Evolutionary conservation across 2,888 invertebrate genomes (phyloP).

Genomic region (Leistus spinibarbis): DNA sequence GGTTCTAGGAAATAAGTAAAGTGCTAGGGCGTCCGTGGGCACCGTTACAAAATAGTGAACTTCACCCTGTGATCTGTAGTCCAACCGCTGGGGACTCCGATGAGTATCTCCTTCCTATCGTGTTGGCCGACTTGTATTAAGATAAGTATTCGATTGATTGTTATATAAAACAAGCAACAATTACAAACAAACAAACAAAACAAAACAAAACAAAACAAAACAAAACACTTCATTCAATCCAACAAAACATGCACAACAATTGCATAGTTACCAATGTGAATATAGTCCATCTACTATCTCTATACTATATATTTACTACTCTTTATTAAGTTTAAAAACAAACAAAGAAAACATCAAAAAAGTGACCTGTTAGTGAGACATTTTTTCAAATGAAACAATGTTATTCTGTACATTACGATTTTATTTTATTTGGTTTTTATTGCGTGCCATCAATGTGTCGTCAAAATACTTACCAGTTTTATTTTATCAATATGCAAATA

Average conservation of each 20-base stretch:
- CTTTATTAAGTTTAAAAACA: constrained; percentile 8
- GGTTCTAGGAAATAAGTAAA: constrained; percentile 61
- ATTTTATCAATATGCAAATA: background rate
- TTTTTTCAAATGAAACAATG: constrained; percentile 8
- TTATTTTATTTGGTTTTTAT: background rate
- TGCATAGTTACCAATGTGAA: constrained; percentile 24
- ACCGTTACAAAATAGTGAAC: constrained; percentile 59
- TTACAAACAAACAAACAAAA: too few species aligned
- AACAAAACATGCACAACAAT: constrained; percentile 2
- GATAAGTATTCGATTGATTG: constrained; percentile 33
- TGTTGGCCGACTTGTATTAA: constrained; percentile 61
- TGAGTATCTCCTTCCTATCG: constrained; percentile 64
- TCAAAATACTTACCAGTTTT: background rate
- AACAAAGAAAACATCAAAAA: constrained; percentile 10
- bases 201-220: background rate
- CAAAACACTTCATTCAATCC: background rate
- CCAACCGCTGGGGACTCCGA: constrained; percentile 62
- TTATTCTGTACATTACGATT: constrained; percentile 10
- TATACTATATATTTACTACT: constrained; percentile 6
- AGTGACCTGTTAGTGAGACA: constrained; percentile 30
- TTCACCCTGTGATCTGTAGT: constrained; percentile 63
- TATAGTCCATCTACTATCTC: background rate
- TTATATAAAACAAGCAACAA: background rate
- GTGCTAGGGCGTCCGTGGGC: constrained; percentile 64
- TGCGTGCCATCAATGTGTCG: background rate